phyloP scores from a whole-genome alignment of 2,888 invertebrate genomes.

The Agonum fuliginosum region DNA sequence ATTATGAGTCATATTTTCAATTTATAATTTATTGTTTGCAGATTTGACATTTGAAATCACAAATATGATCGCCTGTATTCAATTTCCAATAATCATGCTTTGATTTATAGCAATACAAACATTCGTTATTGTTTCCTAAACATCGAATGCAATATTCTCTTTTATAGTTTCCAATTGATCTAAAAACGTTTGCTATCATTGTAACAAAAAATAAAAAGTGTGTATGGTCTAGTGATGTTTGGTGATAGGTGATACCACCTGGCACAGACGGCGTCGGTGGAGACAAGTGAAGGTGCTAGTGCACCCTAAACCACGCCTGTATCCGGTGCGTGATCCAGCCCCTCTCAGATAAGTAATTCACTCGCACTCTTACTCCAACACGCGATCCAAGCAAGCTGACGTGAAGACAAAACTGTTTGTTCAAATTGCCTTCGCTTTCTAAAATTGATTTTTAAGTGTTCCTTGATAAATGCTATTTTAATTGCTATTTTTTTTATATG shows the following conservation, averaged over 20 bases:
- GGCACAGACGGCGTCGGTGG: slow-evolving; percentile 25
- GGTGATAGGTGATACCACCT: slow-evolving; percentile 15
- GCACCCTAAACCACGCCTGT: slow-evolving; percentile 32
- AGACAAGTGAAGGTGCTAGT: slow-evolving; percentile 48
- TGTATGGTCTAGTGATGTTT: not conserved
- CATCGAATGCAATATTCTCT: slow-evolving; percentile 8
- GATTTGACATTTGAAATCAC: not conserved
- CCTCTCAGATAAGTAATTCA: slow-evolving; percentile 12
- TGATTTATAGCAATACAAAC: not conserved
- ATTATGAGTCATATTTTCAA: not conserved
- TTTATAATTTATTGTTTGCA: not conserved
- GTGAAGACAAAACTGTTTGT: not conserved
- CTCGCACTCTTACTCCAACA: slow-evolving; percentile 19
- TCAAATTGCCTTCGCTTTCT: not conserved
- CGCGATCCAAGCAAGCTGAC: not conserved
- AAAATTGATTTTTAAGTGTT: slow-evolving; percentile 16
- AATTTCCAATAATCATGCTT: not conserved
- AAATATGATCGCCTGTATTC: too few species aligned
- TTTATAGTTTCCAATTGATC: slow-evolving; percentile 23
- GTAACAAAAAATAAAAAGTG: slow-evolving; percentile 9
- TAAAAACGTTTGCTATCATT: slow-evolving; percentile 1
- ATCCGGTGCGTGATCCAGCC: slow-evolving; percentile 29
- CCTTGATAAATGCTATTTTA: slow-evolving; percentile 17
- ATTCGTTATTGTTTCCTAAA: not conserved
- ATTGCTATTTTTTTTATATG: not conserved